These are phyloP conservation scores for Harmothoe impar DNA, from an alignment of 2,888 invertebrate genomes.

Conservation along the genomic window DNA sequence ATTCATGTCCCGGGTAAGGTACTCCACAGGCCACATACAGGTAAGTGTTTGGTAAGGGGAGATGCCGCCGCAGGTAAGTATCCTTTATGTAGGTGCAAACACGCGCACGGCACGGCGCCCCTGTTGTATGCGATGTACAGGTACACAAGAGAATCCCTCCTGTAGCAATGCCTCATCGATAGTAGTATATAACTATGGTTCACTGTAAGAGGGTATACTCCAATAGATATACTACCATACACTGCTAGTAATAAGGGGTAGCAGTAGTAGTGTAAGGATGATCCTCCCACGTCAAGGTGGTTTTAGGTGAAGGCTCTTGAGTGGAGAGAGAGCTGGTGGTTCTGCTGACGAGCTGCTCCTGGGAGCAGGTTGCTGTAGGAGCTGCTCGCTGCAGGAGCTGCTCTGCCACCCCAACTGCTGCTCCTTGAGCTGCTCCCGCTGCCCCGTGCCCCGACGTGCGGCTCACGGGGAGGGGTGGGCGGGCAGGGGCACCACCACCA, in stretches of 20 bases:
- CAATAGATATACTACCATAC: not conserved
- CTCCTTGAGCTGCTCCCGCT: slow-evolving; percentile 1
- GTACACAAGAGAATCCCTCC: not conserved
- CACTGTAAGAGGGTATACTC: not conserved
- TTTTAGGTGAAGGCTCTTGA: too few species aligned
- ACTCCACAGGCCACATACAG: not conserved
- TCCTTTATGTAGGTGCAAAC: not conserved
- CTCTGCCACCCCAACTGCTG: not conserved
- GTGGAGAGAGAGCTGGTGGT: too few species aligned
- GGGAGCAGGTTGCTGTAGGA: not conserved
- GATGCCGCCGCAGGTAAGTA: not conserved
- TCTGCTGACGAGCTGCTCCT: not conserved
- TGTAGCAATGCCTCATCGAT: too few species aligned
- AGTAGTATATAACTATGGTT: too few species aligned
- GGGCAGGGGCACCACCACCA: not conserved
- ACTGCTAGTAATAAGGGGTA: too few species aligned
- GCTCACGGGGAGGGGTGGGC: not conserved
- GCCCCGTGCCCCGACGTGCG: not conserved
- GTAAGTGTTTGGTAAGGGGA: slow-evolving; percentile 28
- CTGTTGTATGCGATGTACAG: not conserved
- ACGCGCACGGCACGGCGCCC: not conserved
- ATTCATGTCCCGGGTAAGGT: not conserved
- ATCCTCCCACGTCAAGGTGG: too few species aligned
- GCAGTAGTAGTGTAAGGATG: too few species aligned
- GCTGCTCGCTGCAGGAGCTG: not conserved